Evolutionary conservation across 2,113 vertebrate genomes (phyloP).

Genomic region (Triplophysa siluroides): DNA sequence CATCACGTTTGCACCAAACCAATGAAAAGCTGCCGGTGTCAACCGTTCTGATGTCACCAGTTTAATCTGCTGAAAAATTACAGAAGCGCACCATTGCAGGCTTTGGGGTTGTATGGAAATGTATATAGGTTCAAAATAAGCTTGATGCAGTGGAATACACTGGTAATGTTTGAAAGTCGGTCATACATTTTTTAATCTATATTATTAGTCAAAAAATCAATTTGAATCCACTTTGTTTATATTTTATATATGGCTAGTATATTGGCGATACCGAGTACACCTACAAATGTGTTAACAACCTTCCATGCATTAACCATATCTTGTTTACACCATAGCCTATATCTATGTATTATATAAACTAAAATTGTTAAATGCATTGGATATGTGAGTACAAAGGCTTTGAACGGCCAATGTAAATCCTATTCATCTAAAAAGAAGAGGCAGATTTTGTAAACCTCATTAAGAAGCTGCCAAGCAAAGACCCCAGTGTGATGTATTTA

Average conservation of each 20-base stretch:
- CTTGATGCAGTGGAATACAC: too few relatives aligned
- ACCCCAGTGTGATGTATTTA: neutral
- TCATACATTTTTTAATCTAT: too few relatives aligned
- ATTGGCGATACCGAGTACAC: too few relatives aligned
- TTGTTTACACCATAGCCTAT: neutral
- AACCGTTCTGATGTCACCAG: slow-evolving; percentile 38
- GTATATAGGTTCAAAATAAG: too few relatives aligned
- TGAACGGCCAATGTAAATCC: neutral
- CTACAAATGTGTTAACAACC: too few relatives aligned
- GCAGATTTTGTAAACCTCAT: too few relatives aligned
- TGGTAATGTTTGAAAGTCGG: too few relatives aligned
- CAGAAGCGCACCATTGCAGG: slow-evolving; percentile 4
- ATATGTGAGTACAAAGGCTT: neutral
- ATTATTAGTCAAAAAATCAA: neutral
- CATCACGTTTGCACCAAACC: slow-evolving; percentile 58
- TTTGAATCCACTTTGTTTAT: neutral
- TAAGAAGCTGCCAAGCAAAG: neutral
- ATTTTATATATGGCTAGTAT: too few relatives aligned
- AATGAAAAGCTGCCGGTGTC: slow-evolving; percentile 52
- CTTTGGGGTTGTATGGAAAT: neutral
- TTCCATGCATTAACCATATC: neutral
- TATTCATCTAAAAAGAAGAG: neutral
- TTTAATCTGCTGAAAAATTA: slow-evolving; percentile 34
- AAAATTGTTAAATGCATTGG: neutral
- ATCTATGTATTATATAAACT: neutral